Conservation (phyloP, 1,140 invertebrate genomes). For the Camponotus floridanus region DNA sequence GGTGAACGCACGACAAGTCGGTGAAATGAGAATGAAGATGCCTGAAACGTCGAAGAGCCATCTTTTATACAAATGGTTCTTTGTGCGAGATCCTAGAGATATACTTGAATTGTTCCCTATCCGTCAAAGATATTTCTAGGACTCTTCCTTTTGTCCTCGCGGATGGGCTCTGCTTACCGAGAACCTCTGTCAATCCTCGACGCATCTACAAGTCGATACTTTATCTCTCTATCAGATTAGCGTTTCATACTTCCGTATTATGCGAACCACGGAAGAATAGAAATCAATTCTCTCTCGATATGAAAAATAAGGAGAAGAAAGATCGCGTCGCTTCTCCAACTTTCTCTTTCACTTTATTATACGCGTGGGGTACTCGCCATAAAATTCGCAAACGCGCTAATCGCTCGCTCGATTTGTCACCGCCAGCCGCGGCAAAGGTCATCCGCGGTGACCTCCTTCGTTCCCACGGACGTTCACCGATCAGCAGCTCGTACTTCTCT, state of each 20-base stretch:
- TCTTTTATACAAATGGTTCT: not conserved
- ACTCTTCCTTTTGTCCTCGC: not conserved
- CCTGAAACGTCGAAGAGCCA: not conserved
- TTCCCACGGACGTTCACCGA: constrained; percentile 61
- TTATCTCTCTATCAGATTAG: not conserved
- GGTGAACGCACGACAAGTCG: constrained; percentile 10
- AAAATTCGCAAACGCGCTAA: constrained; percentile 52
- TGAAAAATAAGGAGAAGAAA: not conserved
- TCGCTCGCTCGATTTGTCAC: constrained; percentile 56
- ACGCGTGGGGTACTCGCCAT: not conserved
- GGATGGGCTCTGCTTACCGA: not conserved
- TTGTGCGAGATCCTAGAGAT: not conserved
- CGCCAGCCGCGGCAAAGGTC: constrained; percentile 53
- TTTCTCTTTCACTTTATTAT: constrained; percentile 15
- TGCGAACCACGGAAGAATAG: not conserved
- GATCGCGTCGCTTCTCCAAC: not conserved
- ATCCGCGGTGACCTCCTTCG: constrained; percentile 34
- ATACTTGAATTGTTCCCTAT: not conserved
- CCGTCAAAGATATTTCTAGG: constrained; percentile 2
- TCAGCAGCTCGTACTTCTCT: constrained; percentile 45
- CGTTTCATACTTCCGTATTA: not conserved
- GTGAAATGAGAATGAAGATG: constrained; percentile 27
- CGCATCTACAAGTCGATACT: not conserved
- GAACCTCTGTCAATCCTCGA: constrained; percentile 3
- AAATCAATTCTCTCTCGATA: not conserved